Percentiles rank a stretch among this genome's conserved stretches.
Conservation (phyloP, 2,797 vertebrate species). For the Pyrocephalus nanus region DNA sequence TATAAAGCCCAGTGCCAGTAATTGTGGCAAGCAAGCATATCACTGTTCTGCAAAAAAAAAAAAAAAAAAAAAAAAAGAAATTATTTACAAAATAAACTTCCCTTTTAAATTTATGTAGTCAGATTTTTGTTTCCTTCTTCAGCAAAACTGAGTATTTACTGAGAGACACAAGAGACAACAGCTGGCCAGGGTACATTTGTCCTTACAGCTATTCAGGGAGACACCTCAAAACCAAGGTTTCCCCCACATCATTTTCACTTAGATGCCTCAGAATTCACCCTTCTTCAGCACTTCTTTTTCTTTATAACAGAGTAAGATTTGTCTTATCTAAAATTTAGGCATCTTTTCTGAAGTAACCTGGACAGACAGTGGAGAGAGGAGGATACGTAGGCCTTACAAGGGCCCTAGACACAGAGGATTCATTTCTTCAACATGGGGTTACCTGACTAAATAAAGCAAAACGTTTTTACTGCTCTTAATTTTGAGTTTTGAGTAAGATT, state of each 20-base stretch:
- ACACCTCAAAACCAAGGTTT: not conserved
- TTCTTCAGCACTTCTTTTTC: not conserved
- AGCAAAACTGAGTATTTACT: not conserved
- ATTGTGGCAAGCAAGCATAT: conserved; percentile 91
- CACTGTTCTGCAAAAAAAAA: conserved; percentile 74
- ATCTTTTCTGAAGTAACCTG: not conserved
- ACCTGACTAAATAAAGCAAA: not conserved
- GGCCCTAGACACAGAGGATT: not conserved
- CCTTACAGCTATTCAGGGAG: not conserved
- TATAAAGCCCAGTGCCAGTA: conserved; percentile 97
- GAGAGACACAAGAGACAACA: not conserved
- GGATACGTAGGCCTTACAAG: not conserved
- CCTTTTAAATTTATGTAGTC: not conserved
- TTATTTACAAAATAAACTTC: not conserved
- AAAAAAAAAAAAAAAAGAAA: not conserved
- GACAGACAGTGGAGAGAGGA: not conserved
- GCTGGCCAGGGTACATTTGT: not conserved
- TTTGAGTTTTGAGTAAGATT: not conserved
- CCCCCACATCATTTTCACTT: not conserved
- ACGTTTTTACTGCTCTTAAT: not conserved
- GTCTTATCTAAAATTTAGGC: not conserved
- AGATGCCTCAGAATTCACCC: not conserved
- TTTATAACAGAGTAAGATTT: not conserved
- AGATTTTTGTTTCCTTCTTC: not conserved
- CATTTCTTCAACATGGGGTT: not conserved